A percentile compares a stretch with the other conserved stretches of the same genome.
phyloP scores from a whole-genome alignment of 2,113 vertebrate genomes.

The Gnathonemus echidnorhynchus region DNA sequence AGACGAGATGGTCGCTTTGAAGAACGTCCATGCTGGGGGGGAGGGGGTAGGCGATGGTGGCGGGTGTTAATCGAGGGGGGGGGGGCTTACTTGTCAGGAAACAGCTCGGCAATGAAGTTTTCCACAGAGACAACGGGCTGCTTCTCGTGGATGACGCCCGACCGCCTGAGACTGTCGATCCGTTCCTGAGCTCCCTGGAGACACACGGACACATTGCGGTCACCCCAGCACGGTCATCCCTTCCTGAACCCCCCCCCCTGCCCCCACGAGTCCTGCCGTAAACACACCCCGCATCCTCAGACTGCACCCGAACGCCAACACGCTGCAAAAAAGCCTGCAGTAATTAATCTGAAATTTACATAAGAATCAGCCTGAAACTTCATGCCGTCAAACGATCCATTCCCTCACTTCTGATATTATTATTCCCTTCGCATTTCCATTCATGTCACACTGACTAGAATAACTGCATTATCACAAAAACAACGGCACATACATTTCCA shows the following conservation, averaged over 20 bases:
- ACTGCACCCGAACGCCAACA: background rate
- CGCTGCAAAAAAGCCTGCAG: background rate
- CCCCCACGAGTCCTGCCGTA: background rate
- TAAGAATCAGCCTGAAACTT: background rate
- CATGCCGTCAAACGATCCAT: background rate
- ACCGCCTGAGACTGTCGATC: conserved; percentile 78
- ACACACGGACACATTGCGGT: background rate
- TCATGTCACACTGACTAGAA: background rate
- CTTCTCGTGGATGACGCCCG: conserved; percentile 82
- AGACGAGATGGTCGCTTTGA: background rate
- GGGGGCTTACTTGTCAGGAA: conserved; percentile 82
- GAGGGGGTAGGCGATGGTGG: background rate
- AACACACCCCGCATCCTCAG: background rate
- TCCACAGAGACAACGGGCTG: conserved; percentile 89
- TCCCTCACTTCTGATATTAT: background rate
- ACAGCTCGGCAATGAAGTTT: conserved; percentile 91
- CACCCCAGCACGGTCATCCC: background rate
- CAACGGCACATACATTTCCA: background rate
- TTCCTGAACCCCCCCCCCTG: background rate
- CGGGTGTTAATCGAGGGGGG: background rate
- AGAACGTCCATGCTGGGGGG: background rate
- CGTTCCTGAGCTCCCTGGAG: conserved; percentile 89
- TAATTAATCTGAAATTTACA: background rate
- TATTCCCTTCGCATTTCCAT: background rate
- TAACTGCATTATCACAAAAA: background rate